These are phyloP conservation scores for Eupithecia exiguata DNA, from an alignment of 2,888 invertebrate genomes.

Conservation along the genomic window DNA sequence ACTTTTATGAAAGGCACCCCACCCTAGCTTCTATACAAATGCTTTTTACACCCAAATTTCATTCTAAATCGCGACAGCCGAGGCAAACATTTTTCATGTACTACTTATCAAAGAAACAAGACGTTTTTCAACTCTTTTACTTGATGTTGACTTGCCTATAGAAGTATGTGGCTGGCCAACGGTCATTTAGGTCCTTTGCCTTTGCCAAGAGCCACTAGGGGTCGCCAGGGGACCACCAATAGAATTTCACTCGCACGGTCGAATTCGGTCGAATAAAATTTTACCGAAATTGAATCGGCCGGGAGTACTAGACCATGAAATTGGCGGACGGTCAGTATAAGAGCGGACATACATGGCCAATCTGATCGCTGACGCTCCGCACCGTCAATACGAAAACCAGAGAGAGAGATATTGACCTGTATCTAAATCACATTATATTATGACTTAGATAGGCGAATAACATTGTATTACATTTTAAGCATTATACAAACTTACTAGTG, in stretches of 20 bases:
- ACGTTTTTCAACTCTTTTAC: conserved; percentile 28
- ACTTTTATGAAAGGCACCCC: conserved; percentile 5
- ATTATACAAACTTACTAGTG: too few species aligned
- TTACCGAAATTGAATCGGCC: conserved; percentile 81
- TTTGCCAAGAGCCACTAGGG: conserved; percentile 61
- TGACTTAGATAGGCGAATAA: too few species aligned
- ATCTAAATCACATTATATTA: too few species aligned
- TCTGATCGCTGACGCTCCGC: background rate
- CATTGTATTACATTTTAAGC: too few species aligned
- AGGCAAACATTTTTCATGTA: background rate
- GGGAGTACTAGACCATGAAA: conserved; percentile 78
- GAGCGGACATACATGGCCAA: background rate
- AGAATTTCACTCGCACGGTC: conserved; percentile 75
- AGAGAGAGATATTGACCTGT: too few species aligned
- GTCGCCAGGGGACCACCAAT: conserved; percentile 68
- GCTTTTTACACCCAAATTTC: conserved; percentile 1
- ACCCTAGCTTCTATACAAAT: background rate
- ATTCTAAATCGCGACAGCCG: conserved; percentile 12
- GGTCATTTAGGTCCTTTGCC: conserved; percentile 54
- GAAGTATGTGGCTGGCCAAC: conserved; percentile 39
- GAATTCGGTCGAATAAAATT: conserved; percentile 80
- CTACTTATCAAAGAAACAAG: conserved; percentile 20
- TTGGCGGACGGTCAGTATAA: conserved; percentile 71
- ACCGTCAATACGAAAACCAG: background rate
- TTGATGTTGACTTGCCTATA: conserved; percentile 41